These are phyloP conservation scores for Synodontis membranacea DNA, from an alignment of 2,113 vertebrate species.

Conservation along the genomic window DNA sequence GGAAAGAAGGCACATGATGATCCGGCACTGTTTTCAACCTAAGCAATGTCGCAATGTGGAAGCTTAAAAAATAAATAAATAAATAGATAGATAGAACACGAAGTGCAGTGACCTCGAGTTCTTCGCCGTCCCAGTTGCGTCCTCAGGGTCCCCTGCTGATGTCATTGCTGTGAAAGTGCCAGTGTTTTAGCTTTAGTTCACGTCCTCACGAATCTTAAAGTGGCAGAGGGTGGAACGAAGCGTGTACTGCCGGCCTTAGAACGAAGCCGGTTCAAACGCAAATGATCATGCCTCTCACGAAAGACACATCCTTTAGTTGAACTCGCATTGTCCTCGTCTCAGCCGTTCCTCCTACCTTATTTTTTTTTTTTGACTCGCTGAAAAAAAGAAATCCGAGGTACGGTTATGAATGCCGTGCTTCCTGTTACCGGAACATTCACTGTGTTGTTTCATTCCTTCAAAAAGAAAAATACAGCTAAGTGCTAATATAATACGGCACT, in stretches of 20 bases:
- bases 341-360: constrained; percentile 31
- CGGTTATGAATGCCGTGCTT: not conserved
- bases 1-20: constrained; percentile 20
- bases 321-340: constrained; percentile 19
- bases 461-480: not conserved
- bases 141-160: constrained; percentile 30
- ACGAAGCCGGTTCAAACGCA: constrained; percentile 25
- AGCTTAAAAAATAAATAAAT: not conserved
- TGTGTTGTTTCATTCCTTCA: not conserved
- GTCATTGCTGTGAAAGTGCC: constrained; percentile 20
- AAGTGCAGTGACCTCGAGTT: not conserved
- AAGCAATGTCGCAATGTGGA: constrained; percentile 33
- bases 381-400: not conserved
- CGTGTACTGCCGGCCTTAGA: too few species aligned
- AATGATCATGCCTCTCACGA: constrained; percentile 24
- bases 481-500: not conserved
- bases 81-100: constrained; percentile 1
- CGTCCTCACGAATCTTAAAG: not conserved
- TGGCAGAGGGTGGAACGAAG: too few species aligned
- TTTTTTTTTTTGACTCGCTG: constrained; percentile 16
- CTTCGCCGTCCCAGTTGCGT: constrained; percentile 24
- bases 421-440: not conserved
- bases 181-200: constrained; percentile 23
- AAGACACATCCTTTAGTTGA: constrained; percentile 14
- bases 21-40: constrained; percentile 24